Percentiles rank a stretch among this genome's conserved stretches.
Conservation (phyloP, 1,140 invertebrate species). For the Drosophila quadrilineata region DNA sequence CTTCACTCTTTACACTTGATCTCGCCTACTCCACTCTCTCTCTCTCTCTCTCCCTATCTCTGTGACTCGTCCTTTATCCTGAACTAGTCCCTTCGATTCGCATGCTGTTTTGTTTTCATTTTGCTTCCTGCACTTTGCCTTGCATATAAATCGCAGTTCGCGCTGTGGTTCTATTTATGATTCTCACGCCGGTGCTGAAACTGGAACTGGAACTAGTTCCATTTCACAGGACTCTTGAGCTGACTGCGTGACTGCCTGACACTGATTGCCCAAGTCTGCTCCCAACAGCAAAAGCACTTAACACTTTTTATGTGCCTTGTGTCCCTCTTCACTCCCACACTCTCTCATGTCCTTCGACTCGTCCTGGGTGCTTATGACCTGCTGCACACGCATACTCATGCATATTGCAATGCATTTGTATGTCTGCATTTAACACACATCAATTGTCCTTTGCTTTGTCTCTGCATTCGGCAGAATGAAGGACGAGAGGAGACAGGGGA, state of each 20-base stretch:
- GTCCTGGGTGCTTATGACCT: conserved; percentile 29
- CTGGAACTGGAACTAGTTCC: conserved; percentile 2
- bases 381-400: conserved; percentile 30
- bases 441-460: conserved; percentile 47
- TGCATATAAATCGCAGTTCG: conserved; percentile 58
- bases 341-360: not conserved
- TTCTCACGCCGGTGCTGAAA: not conserved
- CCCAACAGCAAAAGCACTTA: conserved; percentile 70
- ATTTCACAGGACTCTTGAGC: no score
- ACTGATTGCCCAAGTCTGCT: conserved; percentile 65
- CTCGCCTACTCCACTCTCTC: no score
- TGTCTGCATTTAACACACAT: conserved; percentile 26
- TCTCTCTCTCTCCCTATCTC: not conserved
- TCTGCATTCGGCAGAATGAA: no score
- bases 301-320: conserved; percentile 53
- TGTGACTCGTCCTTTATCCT: not conserved
- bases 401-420: not conserved
- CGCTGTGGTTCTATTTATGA: conserved; percentile 27
- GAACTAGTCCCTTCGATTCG: no score
- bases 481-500: no score
- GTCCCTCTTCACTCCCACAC: not conserved
- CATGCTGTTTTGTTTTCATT: conserved; percentile 42
- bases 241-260: conserved; percentile 63
- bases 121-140: conserved; percentile 51
- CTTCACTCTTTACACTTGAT: no score